Percentiles rank a stretch among this genome's conserved stretches.
Conservation (phyloP, 1,140 invertebrate species). For the Orchestia grillus region DNA sequence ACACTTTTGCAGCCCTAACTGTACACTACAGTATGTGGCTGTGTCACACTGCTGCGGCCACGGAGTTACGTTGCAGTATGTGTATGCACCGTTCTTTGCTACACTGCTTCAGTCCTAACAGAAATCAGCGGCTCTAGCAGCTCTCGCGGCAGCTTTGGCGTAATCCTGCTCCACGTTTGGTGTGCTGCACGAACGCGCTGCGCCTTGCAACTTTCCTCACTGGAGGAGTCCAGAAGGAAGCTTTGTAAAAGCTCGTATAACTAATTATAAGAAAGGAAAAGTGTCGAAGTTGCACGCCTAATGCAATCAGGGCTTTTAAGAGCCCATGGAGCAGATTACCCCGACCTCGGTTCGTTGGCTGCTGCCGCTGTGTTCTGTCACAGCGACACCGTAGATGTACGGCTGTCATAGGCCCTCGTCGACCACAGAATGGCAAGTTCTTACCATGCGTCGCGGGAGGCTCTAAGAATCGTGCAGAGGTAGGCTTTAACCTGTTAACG, state of each 20-base stretch:
- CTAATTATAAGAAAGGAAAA: slow-evolving; percentile 19
- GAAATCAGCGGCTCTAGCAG: not conserved
- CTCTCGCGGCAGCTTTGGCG: not conserved
- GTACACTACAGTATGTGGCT: too few relatives aligned
- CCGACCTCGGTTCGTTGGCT: not conserved
- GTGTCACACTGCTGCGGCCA: too few relatives aligned
- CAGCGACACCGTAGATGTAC: not conserved
- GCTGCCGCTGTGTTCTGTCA: not conserved
- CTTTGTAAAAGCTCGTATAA: not conserved
- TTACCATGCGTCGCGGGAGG: not conserved
- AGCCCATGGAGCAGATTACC: not conserved
- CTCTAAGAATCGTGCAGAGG: not conserved
- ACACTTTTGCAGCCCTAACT: too few relatives aligned
- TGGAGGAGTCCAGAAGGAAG: not conserved
- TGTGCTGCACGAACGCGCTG: not conserved
- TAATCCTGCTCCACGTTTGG: not conserved
- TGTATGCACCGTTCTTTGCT: too few relatives aligned
- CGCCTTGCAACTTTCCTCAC: not conserved
- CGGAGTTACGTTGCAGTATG: too few relatives aligned
- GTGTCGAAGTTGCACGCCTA: not conserved
- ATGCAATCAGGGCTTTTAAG: not conserved
- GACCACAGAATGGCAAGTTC: not conserved
- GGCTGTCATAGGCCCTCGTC: not conserved
- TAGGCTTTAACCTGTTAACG: too few relatives aligned
- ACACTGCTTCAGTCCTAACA: too few relatives aligned